phyloP scores from a whole-genome alignment of 2,888 invertebrate genomes.

The Andricus quercusramuli region DNA sequence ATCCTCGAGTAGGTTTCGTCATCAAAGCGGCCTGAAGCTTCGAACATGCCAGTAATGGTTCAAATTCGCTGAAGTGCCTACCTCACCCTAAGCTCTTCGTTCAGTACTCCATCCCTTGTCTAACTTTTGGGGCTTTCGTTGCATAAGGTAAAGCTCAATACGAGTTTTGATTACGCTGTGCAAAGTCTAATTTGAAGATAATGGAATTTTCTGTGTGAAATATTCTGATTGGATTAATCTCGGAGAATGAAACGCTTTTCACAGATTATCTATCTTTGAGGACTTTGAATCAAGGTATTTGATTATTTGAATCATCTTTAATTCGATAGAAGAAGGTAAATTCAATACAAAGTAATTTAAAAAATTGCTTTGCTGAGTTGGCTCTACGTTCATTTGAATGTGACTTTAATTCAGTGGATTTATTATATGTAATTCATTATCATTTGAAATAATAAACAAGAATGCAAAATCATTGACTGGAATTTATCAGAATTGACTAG shows the following conservation, averaged over 20 bases:
- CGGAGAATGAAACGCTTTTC: not conserved
- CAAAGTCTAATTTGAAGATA: constrained; percentile 50
- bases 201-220: constrained; percentile 25
- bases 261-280: constrained; percentile 7
- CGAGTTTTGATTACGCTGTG: constrained; percentile 63
- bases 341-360: no score
- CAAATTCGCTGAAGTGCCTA: constrained; percentile 63
- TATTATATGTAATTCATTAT: no score
- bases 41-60: constrained; percentile 72
- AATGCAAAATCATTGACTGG: no score
- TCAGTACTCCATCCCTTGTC: constrained; percentile 43
- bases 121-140: constrained; percentile 46
- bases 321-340: no score
- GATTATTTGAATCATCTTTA: not conserved
- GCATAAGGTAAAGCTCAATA: constrained; percentile 51
- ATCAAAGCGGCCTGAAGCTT: constrained; percentile 69
- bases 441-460: no score
- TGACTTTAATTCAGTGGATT: no score
- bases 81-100: constrained; percentile 30
- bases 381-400: no score
- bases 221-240: constrained; percentile 7
- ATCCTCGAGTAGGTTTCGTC: constrained; percentile 69
- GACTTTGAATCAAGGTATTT: not conserved
- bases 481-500: no score
- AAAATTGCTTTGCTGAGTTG: no score